Percentiles rank a stretch among this genome's conserved stretches.
These are phyloP conservation scores for Steinernema scapterisci DNA, from an alignment of 2,888 invertebrate genomes.

Conservation along the genomic window DNA sequence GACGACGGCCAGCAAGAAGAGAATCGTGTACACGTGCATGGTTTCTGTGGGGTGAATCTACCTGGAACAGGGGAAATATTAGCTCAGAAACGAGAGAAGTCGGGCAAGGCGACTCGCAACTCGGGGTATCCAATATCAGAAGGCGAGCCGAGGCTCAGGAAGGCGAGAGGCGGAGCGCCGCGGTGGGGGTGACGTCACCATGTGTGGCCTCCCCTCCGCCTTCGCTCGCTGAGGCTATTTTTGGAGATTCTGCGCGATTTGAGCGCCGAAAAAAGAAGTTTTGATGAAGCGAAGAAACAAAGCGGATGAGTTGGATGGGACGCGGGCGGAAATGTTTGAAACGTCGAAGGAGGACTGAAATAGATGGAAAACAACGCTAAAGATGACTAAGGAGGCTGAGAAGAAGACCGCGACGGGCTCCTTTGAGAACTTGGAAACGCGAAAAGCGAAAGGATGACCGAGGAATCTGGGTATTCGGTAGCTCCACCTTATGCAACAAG, in stretches of 20 bases:
- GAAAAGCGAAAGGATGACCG: too few species aligned
- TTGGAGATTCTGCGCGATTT: too few species aligned
- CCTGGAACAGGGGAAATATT: slow-evolving; percentile 2
- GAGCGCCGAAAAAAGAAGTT: background rate
- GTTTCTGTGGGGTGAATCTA: background rate
- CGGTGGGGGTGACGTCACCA: background rate
- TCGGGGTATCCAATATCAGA: background rate
- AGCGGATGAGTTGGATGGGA: too few species aligned
- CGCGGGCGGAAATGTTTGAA: background rate
- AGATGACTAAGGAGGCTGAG: background rate
- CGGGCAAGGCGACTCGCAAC: background rate
- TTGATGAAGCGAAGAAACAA: background rate
- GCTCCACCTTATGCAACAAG: too few species aligned
- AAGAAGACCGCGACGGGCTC: background rate
- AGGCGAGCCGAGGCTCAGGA: slow-evolving; percentile 2
- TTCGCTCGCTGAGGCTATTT: background rate
- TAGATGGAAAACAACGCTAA: background rate
- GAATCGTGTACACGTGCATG: slow-evolving; percentile 11
- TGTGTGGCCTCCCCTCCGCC: slow-evolving; percentile 22
- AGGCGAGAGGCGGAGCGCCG: background rate
- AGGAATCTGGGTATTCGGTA: too few species aligned
- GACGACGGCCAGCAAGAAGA: background rate
- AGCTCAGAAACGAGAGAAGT: background rate
- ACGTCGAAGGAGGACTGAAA: background rate
- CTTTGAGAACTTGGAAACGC: too few species aligned